A percentile compares a stretch with the other conserved stretches of the same genome.
Conservation (phyloP, 2,797 vertebrate genomes). For the Cynopterus sphinx region DNA sequence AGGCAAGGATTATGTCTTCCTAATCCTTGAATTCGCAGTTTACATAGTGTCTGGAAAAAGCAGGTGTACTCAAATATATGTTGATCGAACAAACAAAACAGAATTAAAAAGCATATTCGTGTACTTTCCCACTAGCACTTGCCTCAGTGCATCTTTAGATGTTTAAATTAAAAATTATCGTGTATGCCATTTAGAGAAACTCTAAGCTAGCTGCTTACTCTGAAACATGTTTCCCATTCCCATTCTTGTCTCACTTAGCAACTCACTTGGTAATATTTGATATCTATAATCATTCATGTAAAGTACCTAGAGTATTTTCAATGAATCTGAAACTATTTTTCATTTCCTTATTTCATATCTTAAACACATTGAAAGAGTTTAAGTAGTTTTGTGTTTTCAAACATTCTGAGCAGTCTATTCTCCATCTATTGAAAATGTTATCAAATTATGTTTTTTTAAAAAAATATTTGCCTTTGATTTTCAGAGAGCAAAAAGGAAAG, state of each 20-base stretch:
- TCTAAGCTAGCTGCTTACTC: background rate
- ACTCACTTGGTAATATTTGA: constrained; percentile 54
- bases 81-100: background rate
- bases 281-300: constrained; percentile 60
- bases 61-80: background rate
- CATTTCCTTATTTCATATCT: background rate
- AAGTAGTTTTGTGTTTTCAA: background rate
- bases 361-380: background rate
- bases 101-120: background rate
- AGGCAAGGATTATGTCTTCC: background rate
- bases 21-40: background rate
- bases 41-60: background rate
- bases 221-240: background rate
- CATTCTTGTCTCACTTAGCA: background rate
- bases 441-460: background rate
- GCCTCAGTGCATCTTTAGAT: background rate
- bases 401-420: background rate
- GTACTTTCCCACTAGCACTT: background rate
- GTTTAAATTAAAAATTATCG: constrained; percentile 10
- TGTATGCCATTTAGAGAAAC: background rate
- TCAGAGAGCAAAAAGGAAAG: background rate
- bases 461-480: background rate
- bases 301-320: constrained; percentile 57
- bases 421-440: background rate
- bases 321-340: constrained; percentile 64